A percentile compares a stretch with the other conserved stretches of the same genome.
These are phyloP conservation scores for Apis laboriosa DNA, from an alignment of 1,140 invertebrate species.

Conservation along the genomic window DNA sequence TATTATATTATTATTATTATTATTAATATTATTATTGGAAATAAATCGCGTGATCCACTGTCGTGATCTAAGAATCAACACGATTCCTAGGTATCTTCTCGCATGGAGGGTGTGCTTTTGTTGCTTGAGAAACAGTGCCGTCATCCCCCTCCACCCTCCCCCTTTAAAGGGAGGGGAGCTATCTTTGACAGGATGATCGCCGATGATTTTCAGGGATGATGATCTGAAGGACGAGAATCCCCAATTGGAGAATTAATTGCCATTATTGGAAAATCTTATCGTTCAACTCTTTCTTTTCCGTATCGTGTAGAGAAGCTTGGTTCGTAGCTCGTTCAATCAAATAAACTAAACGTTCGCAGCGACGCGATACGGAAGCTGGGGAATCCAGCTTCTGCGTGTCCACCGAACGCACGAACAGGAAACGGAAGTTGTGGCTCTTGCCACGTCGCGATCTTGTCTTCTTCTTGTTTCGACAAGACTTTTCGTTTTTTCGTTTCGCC, in stretches of 20 bases:
- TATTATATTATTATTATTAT: too few species aligned
- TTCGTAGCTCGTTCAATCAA: neutral
- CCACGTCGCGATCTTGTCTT: too few species aligned
- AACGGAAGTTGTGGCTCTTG: neutral
- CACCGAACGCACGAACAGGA: neutral
- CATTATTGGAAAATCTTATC: too few species aligned
- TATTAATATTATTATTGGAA: constrained; percentile 29
- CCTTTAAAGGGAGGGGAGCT: too few species aligned
- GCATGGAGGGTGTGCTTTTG: neutral
- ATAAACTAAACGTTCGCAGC: constrained; percentile 12
- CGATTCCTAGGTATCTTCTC: neutral
- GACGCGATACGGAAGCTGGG: neutral
- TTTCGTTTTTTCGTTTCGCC: neutral
- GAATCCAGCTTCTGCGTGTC: neutral
- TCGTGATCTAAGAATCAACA: neutral
- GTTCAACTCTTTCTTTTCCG: too few species aligned
- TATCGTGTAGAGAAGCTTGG: neutral
- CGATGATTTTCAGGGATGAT: neutral
- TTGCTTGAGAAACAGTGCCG: neutral
- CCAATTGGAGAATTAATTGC: too few species aligned
- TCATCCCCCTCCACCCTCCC: too few species aligned
- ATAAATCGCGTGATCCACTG: constrained; percentile 28
- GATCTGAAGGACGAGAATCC: neutral
- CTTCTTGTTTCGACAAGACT: neutral
- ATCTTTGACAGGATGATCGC: too few species aligned